Evolutionary conservation across 2,113 vertebrate genomes (phyloP).

Genomic region (Tor tambroides): DNA sequence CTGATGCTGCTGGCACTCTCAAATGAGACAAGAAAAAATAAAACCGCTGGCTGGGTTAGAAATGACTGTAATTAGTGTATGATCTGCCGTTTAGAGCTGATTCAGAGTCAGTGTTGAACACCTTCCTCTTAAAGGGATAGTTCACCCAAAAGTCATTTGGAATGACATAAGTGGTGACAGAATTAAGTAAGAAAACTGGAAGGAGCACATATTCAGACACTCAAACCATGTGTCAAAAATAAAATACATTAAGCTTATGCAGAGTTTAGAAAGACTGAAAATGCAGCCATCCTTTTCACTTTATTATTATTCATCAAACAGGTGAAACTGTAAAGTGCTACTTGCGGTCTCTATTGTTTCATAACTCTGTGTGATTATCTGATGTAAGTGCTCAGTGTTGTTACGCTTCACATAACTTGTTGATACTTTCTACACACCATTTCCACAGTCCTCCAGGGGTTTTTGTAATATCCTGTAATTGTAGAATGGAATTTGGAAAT

Average conservation of each 20-base stretch:
- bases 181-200: neutral
- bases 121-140: neutral
- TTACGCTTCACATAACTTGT: neutral
- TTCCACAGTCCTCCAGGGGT: neutral
- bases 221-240: neutral
- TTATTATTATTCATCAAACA: neutral
- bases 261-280: neutral
- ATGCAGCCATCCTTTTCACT: neutral
- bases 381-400: slow-evolving; percentile 10
- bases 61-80: slow-evolving; percentile 5
- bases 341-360: neutral
- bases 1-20: slow-evolving; percentile 24
- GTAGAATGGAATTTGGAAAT: slow-evolving; percentile 32
- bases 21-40: slow-evolving; percentile 22
- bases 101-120: neutral
- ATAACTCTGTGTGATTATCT: neutral
- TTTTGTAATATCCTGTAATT: neutral
- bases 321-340: slow-evolving; percentile 2
- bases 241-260: neutral
- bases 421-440: neutral
- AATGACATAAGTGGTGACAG: neutral
- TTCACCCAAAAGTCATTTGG: neutral
- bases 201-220: neutral
- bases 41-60: slow-evolving; percentile 33
- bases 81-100: neutral